phyloP scores from a whole-genome alignment of 2,797 vertebrate species.

The Mormyrus hasselquistii region DNA sequence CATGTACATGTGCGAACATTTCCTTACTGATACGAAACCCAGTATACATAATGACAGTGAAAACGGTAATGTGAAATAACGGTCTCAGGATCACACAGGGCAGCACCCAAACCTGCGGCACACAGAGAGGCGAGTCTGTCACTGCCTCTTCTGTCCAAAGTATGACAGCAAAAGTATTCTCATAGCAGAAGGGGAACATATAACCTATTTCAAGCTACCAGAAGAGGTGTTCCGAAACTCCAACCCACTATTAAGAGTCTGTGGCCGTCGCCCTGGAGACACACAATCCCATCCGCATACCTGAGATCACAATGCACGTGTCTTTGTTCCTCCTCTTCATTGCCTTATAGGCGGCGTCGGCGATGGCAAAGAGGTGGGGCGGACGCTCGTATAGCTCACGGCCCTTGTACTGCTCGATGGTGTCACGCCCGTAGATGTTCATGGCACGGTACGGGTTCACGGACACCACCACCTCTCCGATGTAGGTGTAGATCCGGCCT shows the following conservation, averaged over 20 bases:
- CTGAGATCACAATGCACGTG: conserved; percentile 97
- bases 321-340: conserved; percentile 98
- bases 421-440: conserved; percentile 89
- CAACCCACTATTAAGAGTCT: not conserved
- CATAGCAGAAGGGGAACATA: not conserved
- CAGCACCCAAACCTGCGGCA: not conserved
- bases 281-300: conserved; percentile 50
- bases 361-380: conserved; percentile 93
- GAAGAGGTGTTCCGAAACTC: not conserved
- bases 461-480: conserved; percentile 94
- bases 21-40: not conserved
- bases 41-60: not conserved
- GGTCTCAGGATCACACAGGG: not conserved
- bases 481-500: conserved; percentile 89
- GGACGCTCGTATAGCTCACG: conserved; percentile 92
- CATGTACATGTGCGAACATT: not conserved
- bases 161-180: not conserved
- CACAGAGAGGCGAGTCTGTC: not conserved
- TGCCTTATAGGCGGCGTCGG: conserved; percentile 94
- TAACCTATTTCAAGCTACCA: not conserved
- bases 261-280: not conserved
- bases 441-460: conserved; percentile 91
- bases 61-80: not conserved
- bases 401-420: conserved; percentile 87
- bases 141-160: not conserved